Evolutionary conservation across 2,888 invertebrate genomes (phyloP), one percentile per base, ranked within the genome.

Genomic region (Disparrhopalites patrizii): DNA sequence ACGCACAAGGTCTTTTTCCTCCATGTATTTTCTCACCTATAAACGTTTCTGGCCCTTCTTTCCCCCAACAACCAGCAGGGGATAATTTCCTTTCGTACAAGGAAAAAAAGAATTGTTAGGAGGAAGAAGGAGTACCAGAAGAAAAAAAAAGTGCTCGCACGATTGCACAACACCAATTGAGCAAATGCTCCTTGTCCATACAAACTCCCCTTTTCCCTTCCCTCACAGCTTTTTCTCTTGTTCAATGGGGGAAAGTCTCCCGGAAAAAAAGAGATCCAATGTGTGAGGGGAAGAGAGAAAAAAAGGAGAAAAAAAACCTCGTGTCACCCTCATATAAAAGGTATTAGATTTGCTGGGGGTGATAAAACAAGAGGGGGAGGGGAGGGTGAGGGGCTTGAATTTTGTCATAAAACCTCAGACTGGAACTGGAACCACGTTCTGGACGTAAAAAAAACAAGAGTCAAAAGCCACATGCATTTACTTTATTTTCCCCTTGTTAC

Each of bases 341-440:
- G 67, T 60, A 67, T 69, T 65, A 70, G 70, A 68, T 70, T 68
- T 68, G 66, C 57, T 58, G 40, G 55, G 68, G 66, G 70, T 70
- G 68, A 70, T 70, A 70, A 70, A 70, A 70, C 70, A 68, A 61
- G 68, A 56, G 63, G 66, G 57, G n/a, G n/a, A n/a, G n/a, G n/a
- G n/a, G n/a, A n/a, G n/a, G n/a, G n/a, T n/a, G n/a, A n/a, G n/a
- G n/a, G n/a, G n/a, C n/a, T n/a, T 15, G 63, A 58, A 56, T 66
- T 65, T 70, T 68, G 70, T 68, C 68, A 70, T 70, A 70, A 70
- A 70, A 70, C 67, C 66, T 65, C 62, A 30, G 65, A 68, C 67
- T 65, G 62, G 67, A 65, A 68, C 65, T 64, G 40, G 50, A 58
- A 65, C 66, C 70, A 70, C 68, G 70, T 70, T 68, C 64, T 61